phyloP scores from a whole-genome alignment of 2,113 vertebrate species.

The Poeciliopsis retropinna region DNA sequence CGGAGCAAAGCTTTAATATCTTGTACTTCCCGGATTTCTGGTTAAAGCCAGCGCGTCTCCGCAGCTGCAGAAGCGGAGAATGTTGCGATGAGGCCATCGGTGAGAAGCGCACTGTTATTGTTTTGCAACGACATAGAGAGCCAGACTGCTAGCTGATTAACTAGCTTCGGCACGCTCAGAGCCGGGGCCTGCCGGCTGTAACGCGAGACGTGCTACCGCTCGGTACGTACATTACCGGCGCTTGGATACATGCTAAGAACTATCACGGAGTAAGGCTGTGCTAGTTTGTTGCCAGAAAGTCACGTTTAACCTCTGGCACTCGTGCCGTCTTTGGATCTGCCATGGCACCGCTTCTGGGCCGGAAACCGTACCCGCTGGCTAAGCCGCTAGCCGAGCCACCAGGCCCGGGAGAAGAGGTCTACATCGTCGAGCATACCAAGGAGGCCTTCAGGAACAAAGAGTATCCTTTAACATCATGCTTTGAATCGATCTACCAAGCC shows the following conservation, averaged over 20 bases:
- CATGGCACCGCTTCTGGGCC: conserved; percentile 96
- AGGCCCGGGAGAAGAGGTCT: conserved; percentile 86
- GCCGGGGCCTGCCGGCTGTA: conserved; percentile 73
- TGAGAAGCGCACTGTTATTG: conserved; percentile 68
- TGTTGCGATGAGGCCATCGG: conserved; percentile 64
- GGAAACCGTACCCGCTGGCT: conserved; percentile 91
- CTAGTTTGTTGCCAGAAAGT: conserved; percentile 17
- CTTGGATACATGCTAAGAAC: conserved; percentile 61
- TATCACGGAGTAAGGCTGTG: background rate
- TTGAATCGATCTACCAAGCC: conserved; percentile 3
- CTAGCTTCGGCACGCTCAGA: conserved; percentile 68
- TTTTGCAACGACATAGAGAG: conserved; percentile 72
- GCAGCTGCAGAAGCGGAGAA: conserved; percentile 6
- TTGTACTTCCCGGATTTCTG: background rate
- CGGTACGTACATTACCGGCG: background rate
- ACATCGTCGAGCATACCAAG: conserved; percentile 90
- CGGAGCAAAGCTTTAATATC: background rate
- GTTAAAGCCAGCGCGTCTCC: conserved; percentile 36
- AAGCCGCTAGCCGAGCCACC: conserved; percentile 87
- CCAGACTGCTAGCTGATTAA: conserved; percentile 49
- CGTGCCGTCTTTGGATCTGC: conserved; percentile 60
- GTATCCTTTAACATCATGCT: conserved; percentile 86
- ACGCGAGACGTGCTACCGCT: conserved; percentile 45
- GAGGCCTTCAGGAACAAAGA: conserved; percentile 97
- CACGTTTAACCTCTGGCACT: conserved; percentile 21